Base-by-base conservation (phyloP, 2,888 invertebrate species). In the Dolichomitus sp. region DNA sequence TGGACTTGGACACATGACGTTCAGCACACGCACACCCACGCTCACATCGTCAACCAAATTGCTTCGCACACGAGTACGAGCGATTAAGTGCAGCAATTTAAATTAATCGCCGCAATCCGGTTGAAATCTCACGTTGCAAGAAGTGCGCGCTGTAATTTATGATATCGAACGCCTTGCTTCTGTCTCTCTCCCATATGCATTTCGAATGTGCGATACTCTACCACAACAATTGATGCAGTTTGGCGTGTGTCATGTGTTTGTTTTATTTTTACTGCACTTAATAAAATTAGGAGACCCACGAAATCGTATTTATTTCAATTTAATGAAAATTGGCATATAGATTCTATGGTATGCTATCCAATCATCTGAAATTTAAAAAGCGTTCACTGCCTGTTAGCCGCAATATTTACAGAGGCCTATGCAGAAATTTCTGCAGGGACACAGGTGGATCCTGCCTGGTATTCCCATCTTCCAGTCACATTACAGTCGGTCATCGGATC, bases 41-140 rank as follows among this genome's bases (percentile, higher is more conserved):
- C 59, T 23, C 5, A 40, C 40, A 11, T 40, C 65, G 69, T 70
- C 73, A 33, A 69, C 66, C 42, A 65, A 74, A 69, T 65, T 50
- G 54, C 54, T 40, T 11, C 73, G 30, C 70, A 70, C 70, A 33
- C 69, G 48, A 77, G 78, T 57, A 33, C 40, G 48, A 82, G 73
- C 81, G 69, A 82, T 82, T 82, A 78, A 82, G 78, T 74, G 78
- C 59, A 40, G 81, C 81, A 82, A 82, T 82, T 82, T 82, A 82
- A 82, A 82, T 82, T 82, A 82, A 82, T 82, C 81, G 81, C 81
- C 81, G 81, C 81, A 82, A 82, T 82, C 81, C 81, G 81, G 78
- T 82, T 82, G 78, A 82, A 82, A 82, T 78, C 81, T 70, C 63
- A 45, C 81, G 63, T 74, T 78, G 69, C 78, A 78, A 82, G 78